These are phyloP conservation scores for Oscheius sp. DNA, from an alignment of 2,888 invertebrate genomes.

Conservation along the genomic window DNA sequence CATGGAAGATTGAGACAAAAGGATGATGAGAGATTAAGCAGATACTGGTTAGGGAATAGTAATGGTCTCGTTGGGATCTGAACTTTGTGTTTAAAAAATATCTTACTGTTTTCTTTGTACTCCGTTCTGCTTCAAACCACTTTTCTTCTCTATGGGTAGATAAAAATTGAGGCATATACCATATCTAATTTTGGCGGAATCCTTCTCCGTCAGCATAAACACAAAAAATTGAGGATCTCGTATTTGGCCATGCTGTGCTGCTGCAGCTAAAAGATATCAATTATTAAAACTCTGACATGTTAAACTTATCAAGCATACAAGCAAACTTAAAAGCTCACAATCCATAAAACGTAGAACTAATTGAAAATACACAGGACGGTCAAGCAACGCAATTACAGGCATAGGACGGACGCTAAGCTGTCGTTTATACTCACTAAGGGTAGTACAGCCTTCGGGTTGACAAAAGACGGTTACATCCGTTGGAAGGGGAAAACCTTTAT, in stretches of 20 bases:
- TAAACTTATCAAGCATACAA: background rate
- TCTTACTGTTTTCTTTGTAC: slow-evolving; percentile 9
- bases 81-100: background rate
- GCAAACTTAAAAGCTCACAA: too few relatives aligned
- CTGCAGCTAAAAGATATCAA: slow-evolving; percentile 25
- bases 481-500: slow-evolving; percentile 89
- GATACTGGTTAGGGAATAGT: slow-evolving; percentile 86
- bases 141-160: slow-evolving; percentile 42
- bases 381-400: slow-evolving; percentile 18
- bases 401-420: slow-evolving; percentile 10
- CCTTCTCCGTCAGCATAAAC: slow-evolving; percentile 93
- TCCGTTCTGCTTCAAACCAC: background rate
- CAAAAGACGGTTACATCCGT: slow-evolving; percentile 99
- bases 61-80: slow-evolving; percentile 40
- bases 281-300: slow-evolving; percentile 8
- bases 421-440: slow-evolving; percentile 76
- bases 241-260: slow-evolving; percentile 77
- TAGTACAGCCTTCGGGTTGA: slow-evolving; percentile 95
- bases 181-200: slow-evolving; percentile 90
- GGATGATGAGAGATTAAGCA: slow-evolving; percentile 99
- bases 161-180: slow-evolving; percentile 96
- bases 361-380: slow-evolving; percentile 18
- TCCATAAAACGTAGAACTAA: slow-evolving; percentile 16
- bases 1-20: slow-evolving; percentile 96
- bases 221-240: slow-evolving; percentile 95